A percentile compares a stretch with the other conserved stretches of the same genome.
Conservation (phyloP, 2,113 vertebrate species). For the human (Homo sapiens) region DNA sequence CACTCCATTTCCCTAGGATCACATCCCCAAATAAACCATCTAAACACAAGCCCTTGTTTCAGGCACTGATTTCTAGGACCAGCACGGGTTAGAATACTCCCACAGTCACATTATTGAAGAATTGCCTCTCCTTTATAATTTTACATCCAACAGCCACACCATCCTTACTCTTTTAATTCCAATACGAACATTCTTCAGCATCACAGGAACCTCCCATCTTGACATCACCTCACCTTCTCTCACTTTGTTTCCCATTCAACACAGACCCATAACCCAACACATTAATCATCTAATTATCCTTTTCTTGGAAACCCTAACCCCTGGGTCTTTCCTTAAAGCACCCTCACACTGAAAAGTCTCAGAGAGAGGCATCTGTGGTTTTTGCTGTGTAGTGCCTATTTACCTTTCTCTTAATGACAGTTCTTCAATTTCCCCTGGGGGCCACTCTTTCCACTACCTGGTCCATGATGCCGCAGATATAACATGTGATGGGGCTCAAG, state of each 20-base stretch:
- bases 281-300: background rate
- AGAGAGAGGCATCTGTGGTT: background rate
- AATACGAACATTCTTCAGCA: background rate
- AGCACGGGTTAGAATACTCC: background rate
- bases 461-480: background rate
- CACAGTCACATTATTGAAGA: background rate
- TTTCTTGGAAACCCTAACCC: background rate
- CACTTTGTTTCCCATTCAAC: background rate
- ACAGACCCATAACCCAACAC: background rate
- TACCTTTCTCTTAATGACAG: background rate
- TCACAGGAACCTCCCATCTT: background rate
- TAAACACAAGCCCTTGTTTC: background rate
- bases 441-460: background rate
- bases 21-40: background rate
- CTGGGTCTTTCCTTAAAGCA: background rate
- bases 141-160: background rate
- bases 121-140: background rate
- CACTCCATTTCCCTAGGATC: background rate
- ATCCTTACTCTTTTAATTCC: background rate
- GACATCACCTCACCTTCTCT: background rate
- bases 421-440: background rate
- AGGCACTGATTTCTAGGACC: background rate
- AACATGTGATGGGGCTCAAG: background rate
- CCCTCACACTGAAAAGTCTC: background rate
- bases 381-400: background rate